These are phyloP conservation scores for Leiothrix lutea DNA, from an alignment of 2,113 vertebrate genomes.

Conservation along the genomic window DNA sequence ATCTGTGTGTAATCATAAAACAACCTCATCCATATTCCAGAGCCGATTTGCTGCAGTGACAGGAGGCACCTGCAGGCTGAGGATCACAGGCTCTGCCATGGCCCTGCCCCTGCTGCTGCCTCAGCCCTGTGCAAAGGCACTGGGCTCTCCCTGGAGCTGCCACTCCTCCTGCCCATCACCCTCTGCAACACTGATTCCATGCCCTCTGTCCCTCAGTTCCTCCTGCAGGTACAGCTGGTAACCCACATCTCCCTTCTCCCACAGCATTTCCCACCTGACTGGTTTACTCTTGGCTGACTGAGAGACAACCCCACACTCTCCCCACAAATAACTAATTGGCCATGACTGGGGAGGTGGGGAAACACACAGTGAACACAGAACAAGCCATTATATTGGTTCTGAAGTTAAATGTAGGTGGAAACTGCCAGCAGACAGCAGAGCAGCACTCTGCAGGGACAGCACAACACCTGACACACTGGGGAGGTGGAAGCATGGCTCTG, in stretches of 20 bases:
- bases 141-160: not conserved
- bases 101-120: not conserved
- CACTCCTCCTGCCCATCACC: not conserved
- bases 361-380: not conserved
- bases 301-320: not conserved
- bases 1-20: not conserved
- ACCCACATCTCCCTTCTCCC: not conserved
- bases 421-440: not conserved
- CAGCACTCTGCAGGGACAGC: not conserved
- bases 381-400: not conserved
- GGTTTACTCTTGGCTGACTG: not conserved
- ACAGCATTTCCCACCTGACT: not conserved
- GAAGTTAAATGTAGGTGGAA: conserved; percentile 22
- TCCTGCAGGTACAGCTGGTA: accelerated
- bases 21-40: conserved; percentile 16
- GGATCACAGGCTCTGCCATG: not conserved
- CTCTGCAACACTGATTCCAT: not conserved
- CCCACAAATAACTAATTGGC: not conserved
- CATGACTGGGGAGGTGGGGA: not conserved
- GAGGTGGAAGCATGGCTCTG: not conserved
- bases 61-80: not conserved
- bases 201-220: not conserved
- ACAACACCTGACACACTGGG: not conserved
- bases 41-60: not conserved
- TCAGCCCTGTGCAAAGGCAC: accelerated